Conservation (phyloP, 2,113 vertebrate species). For the Clarias gariepinus region DNA sequence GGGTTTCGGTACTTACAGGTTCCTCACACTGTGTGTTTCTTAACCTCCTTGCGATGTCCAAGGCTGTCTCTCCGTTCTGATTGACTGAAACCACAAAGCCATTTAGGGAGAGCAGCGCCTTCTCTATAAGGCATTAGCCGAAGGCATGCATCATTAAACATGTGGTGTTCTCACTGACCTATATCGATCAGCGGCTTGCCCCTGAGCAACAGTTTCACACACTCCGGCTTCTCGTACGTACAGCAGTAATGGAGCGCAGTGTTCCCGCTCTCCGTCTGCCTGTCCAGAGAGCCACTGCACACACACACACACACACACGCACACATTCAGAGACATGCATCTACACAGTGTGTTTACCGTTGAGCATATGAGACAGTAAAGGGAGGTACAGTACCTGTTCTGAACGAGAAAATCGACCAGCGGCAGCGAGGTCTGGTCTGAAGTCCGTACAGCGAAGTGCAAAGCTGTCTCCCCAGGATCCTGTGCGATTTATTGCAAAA, state of each 20-base stretch:
- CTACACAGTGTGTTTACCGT: neutral
- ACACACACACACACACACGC: constrained; percentile 4
- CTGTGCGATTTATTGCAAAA: constrained; percentile 57
- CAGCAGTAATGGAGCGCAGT: constrained; percentile 87
- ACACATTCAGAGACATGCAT: neutral
- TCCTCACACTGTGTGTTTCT: constrained; percentile 85
- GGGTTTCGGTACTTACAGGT: constrained; percentile 70
- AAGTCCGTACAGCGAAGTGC: constrained; percentile 84
- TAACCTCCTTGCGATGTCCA: constrained; percentile 81
- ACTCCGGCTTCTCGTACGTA: constrained; percentile 82
- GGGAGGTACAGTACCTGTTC: constrained; percentile 76
- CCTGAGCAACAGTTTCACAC: constrained; percentile 85
- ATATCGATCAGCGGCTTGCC: constrained; percentile 83
- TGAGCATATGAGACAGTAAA: neutral
- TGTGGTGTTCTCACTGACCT: constrained; percentile 67
- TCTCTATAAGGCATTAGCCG: neutral
- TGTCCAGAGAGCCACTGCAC: constrained; percentile 82
- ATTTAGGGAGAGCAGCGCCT: neutral
- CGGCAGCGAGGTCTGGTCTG: constrained; percentile 86
- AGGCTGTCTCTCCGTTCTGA: constrained; percentile 82
- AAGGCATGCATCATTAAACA: neutral
- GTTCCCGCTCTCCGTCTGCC: constrained; percentile 83
- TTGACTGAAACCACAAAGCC: constrained; percentile 73
- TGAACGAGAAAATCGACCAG: constrained; percentile 90
- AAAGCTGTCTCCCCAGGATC: constrained; percentile 88